Evolutionary conservation across 2,113 vertebrate species (phyloP).

Genomic region (Campylomormyrus tamandua): DNA sequence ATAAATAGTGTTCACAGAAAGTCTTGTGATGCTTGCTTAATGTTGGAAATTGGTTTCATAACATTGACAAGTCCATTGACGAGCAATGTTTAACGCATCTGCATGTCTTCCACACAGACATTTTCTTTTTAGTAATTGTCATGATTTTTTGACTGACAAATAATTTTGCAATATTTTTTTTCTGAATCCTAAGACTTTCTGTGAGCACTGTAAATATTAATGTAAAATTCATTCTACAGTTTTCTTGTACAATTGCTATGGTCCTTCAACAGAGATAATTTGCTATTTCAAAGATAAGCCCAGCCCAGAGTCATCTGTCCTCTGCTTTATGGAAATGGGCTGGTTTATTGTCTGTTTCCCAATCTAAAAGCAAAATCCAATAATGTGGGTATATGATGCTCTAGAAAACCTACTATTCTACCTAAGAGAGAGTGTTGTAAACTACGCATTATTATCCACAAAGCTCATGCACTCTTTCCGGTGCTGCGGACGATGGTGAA

Average conservation of each 20-base stretch:
- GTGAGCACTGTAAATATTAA: neutral
- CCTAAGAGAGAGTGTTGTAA: constrained; percentile 26
- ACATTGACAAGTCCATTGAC: neutral
- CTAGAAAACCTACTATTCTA: constrained; percentile 20
- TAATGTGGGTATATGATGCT: constrained; percentile 24
- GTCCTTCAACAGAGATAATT: neutral
- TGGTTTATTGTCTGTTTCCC: constrained; percentile 5
- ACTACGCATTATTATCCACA: constrained; percentile 39
- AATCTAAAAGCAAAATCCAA: constrained; percentile 30
- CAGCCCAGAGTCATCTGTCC: constrained; percentile 8
- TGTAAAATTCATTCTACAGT: neutral
- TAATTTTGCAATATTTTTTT: neutral
- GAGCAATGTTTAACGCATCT: neutral
- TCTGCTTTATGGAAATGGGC: constrained; percentile 31
- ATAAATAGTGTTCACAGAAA: neutral
- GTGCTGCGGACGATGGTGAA: neutral
- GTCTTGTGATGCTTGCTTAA: neutral
- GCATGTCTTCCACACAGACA: neutral
- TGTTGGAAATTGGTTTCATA: neutral
- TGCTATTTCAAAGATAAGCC: neutral
- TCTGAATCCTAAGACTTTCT: neutral
- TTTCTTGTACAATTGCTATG: neutral
- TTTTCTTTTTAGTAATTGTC: neutral
- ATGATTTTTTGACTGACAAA: neutral
- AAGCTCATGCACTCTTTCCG: constrained; percentile 19